A percentile compares a stretch with the other conserved stretches of the same genome.
Evolutionary conservation across 2,113 vertebrate species (phyloP).

Genomic region (Ceratotherium simum): DNA sequence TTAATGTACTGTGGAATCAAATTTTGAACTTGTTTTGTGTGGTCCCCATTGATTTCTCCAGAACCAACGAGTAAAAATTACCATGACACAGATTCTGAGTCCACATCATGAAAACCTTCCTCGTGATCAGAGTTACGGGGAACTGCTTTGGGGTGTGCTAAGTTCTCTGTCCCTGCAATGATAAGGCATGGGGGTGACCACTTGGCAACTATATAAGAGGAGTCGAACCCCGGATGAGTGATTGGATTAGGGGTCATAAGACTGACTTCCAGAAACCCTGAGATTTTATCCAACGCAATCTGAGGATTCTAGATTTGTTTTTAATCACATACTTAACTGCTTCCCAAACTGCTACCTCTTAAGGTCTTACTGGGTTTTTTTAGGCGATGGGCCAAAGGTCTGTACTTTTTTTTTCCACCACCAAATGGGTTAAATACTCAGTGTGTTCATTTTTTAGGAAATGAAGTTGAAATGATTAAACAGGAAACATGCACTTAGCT

Average conservation of each 20-base stretch:
- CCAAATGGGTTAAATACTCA: constrained; percentile 71
- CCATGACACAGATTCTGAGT: background rate
- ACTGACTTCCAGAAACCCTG: constrained; percentile 13
- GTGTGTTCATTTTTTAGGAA: constrained; percentile 73
- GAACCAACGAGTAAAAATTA: constrained; percentile 37
- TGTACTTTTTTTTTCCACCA: background rate
- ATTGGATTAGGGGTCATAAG: constrained; percentile 1
- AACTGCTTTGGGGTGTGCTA: background rate
- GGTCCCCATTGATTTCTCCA: constrained; percentile 20
- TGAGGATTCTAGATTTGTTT: constrained; percentile 57
- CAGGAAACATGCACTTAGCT: constrained; percentile 81
- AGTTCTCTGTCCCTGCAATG: background rate
- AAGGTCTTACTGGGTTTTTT: constrained; percentile 46
- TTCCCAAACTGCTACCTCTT: constrained; percentile 58
- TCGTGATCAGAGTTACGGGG: background rate
- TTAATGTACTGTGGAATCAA: constrained; percentile 51
- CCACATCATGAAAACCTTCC: background rate
- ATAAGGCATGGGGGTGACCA: background rate
- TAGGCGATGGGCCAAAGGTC: constrained; percentile 61
- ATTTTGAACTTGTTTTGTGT: constrained; percentile 58
- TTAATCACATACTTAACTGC: constrained; percentile 65
- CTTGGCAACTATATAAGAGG: background rate
- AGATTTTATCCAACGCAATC: constrained; percentile 38
- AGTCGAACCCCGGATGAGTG: background rate
- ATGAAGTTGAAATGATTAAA: constrained; percentile 80